Conservation (phyloP, 2,113 vertebrate species). For the Marmota flaviventris region DNA sequence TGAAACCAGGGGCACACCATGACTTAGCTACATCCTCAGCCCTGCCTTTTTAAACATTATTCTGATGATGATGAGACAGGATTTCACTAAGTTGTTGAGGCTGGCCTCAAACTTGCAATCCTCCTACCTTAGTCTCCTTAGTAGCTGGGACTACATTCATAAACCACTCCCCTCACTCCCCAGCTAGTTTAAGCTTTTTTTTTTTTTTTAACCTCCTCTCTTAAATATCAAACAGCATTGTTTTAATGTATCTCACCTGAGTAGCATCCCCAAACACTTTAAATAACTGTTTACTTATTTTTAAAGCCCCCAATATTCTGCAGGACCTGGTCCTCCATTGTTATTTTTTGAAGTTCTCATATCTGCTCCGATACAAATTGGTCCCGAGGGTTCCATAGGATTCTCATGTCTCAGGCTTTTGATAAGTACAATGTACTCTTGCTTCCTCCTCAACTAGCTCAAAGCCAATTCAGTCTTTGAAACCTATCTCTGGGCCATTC, state of each 20-base stretch:
- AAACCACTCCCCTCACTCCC: no score
- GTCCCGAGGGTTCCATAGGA: no score
- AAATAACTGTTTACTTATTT: background rate
- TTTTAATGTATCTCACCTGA: background rate
- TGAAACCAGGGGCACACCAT: no score
- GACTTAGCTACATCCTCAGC: no score
- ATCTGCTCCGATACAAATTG: background rate
- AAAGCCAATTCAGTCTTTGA: background rate
- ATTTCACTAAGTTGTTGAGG: no score
- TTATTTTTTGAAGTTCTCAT: background rate
- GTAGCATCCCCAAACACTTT: background rate
- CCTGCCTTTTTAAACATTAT: no score
- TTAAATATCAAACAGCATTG: background rate
- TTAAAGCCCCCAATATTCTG: fast-evolving
- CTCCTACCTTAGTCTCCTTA: no score
- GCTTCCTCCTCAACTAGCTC: no score
- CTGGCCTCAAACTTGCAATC: no score
- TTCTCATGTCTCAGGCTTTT: background rate
- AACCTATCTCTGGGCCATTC: background rate
- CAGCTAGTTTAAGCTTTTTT: background rate
- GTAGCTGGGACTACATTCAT: no score
- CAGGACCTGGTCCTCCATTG: background rate
- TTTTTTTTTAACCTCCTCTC: background rate
- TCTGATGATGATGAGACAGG: no score
- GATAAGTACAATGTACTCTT: fast-evolving